Conservation (phyloP, 2,797 vertebrate species). For the Tapirus indicus region DNA sequence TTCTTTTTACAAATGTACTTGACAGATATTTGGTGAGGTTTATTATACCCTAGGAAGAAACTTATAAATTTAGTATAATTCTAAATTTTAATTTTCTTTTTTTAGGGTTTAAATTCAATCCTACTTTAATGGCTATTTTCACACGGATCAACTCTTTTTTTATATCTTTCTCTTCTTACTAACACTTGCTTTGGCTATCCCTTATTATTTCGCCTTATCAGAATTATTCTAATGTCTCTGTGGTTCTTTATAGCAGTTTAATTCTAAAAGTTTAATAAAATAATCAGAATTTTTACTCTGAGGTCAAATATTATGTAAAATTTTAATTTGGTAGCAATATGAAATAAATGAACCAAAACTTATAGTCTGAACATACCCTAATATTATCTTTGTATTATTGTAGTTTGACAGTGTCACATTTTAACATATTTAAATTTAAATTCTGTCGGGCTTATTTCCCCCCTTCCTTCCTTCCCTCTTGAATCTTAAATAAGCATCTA, state of each 20-base stretch:
- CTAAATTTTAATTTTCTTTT: slow-evolving; percentile 30
- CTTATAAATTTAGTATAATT: slow-evolving; percentile 49
- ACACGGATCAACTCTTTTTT: neutral
- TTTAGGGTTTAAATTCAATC: slow-evolving; percentile 53
- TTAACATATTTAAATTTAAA: slow-evolving; percentile 28
- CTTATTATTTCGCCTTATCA: slow-evolving; percentile 55
- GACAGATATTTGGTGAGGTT: slow-evolving; percentile 19
- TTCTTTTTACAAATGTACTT: slow-evolving; percentile 14
- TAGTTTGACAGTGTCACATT: slow-evolving; percentile 23
- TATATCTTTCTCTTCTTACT: neutral
- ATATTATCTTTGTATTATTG: slow-evolving; percentile 62
- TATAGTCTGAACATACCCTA: slow-evolving; percentile 10
- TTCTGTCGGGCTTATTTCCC: neutral
- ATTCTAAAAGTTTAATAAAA: slow-evolving; percentile 56
- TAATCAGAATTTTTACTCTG: slow-evolving; percentile 46
- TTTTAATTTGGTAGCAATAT: slow-evolving; percentile 30
- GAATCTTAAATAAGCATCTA: slow-evolving; percentile 51
- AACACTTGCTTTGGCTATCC: slow-evolving; percentile 24
- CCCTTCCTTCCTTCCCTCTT: neutral
- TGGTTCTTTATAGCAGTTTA: slow-evolving; percentile 44
- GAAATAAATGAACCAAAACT: slow-evolving; percentile 33
- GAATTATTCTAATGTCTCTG: slow-evolving; percentile 30
- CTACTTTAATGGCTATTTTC: slow-evolving; percentile 50
- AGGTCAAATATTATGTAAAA: slow-evolving; percentile 39
- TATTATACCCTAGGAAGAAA: slow-evolving; percentile 14